Evolutionary conservation across 2,888 invertebrate genomes (phyloP), one percentile per base, ranked within the genome.

Genomic region (Platynereis dumerilii): DNA sequence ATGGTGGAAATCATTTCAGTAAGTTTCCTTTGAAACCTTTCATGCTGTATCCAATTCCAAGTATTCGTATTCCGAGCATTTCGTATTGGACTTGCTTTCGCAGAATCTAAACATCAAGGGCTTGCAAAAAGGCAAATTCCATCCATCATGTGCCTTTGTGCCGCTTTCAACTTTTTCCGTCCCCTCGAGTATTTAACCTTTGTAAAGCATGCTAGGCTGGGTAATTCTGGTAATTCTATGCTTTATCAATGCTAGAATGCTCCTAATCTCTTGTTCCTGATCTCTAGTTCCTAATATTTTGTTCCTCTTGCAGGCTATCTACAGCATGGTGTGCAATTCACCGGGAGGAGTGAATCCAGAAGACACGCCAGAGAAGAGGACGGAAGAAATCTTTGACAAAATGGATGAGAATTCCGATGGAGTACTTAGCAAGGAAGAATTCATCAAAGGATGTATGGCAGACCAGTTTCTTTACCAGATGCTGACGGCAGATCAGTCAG

Each of bases 361-460:
- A 84, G 85, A 86, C 66, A 94, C 96, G 24, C 97, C 98, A 29
- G 96, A 97, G 84, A 96, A 97, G 83, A 88, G 98, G 75, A 98
- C 98, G 76, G 95, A 96, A 87, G 97, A 96, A 86, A 99, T 99
- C 80, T 99, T 99, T 86, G 95, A 95, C 68, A 96, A 96, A 87
- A 98, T 99, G 98, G 98, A 99, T 85, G 94, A 95, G 83, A 98
- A 99, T 88, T 94, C 95, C 87, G 98, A 99, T 86, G 97, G 97
- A 68, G 96, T 96, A 85, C 89, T 97, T 82, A 96, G 96, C 74
- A 94, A 96, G 86, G 96, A 97, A 74, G 98, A 99, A 87, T 97
- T 97, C 86, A 90, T 97, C 71, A 95, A 96, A 86, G 97, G 96
- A 67, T 97, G 97, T 85, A 90, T 96, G 71, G 67, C 71, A 2